Evolutionary conservation across 2,113 vertebrate species (phyloP), one percentile per base, ranked within the genome.

Genomic region (Semnopithecus entellus): DNA sequence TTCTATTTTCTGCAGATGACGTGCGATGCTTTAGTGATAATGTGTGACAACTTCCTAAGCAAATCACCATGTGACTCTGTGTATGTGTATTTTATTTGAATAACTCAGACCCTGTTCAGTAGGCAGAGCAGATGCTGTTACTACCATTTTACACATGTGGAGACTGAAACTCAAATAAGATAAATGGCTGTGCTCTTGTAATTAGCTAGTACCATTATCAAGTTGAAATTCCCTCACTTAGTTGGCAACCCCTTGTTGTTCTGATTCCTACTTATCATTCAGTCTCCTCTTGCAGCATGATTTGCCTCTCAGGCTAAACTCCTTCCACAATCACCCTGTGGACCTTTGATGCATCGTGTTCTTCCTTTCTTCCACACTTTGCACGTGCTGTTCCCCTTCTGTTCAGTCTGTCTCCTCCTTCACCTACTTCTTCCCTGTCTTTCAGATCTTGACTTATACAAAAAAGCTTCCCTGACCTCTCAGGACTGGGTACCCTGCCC

Each of bases 31-130:
- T 32, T 17, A 27, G 84, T 14, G 84, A 81, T 66, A 68, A 90
- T 22, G 57, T 81, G 35, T 75, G 94, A 68, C 27, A 9, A 90
- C 70, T 90, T 96, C 87, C 91, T 96, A 78, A 84, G 83, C 75
- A 55, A 73, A 78, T 93, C 30, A 93, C 79, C 20, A 2, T 22
- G 7, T 75, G 84, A 48, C 5, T 55, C 7, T 32, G 32, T 23
- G 23, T 82, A 48, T 55, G 50, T 23, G n/a, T 83, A 18, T 94
- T 23, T 91, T 87, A 68, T 92, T 57, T 94, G 76, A 96, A 82
- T 38, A 82, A 50, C 25, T 52, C 59, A 68, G 92, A 78, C 23
- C 70, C 78, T 6, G 5, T 70, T 91, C 86, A 64, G 50, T 92
- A 90, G 90, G 72, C 75, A 90, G 38, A 78, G 38, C 57, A 95